Percentiles rank a stretch among this genome's conserved stretches.
Evolutionary conservation across 2,888 invertebrate genomes (phyloP).

Genomic region (Agrochola litura): DNA sequence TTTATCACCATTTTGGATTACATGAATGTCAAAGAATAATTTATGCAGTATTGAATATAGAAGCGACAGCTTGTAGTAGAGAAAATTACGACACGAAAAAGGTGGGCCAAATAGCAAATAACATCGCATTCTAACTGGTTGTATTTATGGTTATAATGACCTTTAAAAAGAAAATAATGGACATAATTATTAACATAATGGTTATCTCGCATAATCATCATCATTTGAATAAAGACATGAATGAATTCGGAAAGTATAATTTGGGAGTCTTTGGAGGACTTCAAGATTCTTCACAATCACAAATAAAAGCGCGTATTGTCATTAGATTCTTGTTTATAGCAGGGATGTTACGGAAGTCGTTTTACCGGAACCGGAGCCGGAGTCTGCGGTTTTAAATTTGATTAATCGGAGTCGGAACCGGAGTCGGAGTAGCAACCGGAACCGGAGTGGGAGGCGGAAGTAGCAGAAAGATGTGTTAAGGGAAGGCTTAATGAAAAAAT

Average conservation of each 20-base stretch:
- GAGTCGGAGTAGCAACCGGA: too few species aligned
- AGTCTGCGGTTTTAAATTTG: too few species aligned
- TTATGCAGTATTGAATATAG: constrained; percentile 15
- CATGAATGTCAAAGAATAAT: constrained; percentile 24
- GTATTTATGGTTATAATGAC: constrained; percentile 10
- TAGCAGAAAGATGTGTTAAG: too few species aligned
- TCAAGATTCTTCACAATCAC: neutral
- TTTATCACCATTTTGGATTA: neutral
- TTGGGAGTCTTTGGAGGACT: neutral
- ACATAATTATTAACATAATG: neutral
- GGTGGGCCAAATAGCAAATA: constrained; percentile 14
- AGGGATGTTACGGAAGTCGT: too few species aligned
- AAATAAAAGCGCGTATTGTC: neutral
- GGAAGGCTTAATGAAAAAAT: too few species aligned
- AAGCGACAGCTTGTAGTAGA: constrained; percentile 9
- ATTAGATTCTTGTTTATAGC: neutral
- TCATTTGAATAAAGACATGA: neutral
- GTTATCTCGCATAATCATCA: neutral
- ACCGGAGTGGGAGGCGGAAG: too few species aligned
- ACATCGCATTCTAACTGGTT: constrained; percentile 30
- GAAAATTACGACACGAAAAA: constrained; percentile 39
- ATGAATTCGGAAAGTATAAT: neutral
- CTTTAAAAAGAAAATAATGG: constrained; percentile 16
- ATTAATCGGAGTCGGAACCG: too few species aligned
- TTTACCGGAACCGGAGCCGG: too few species aligned